These are phyloP conservation scores for Conchocele bisecta DNA, from an alignment of 2,888 invertebrate genomes.

Conservation along the genomic window DNA sequence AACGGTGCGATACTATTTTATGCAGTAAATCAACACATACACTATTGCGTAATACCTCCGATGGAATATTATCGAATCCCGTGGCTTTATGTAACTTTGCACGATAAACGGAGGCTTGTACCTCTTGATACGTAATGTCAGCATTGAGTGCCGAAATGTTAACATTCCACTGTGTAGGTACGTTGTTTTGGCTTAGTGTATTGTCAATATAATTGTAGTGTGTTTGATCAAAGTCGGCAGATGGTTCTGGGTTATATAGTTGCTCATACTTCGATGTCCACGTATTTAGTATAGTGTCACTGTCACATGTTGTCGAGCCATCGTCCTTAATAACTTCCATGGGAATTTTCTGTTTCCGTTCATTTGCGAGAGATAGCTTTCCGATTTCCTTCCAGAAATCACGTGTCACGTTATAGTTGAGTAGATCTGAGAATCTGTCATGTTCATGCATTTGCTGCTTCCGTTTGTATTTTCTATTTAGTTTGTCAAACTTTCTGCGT, in stretches of 20 bases:
- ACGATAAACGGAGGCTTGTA: background rate
- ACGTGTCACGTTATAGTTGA: background rate
- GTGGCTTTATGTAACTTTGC: too few species aligned
- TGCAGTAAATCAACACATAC: background rate
- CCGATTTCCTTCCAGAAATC: constrained; percentile 7
- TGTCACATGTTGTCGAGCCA: background rate
- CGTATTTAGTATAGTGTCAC: background rate
- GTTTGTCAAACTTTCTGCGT: background rate
- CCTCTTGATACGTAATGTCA: background rate
- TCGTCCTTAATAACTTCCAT: background rate
- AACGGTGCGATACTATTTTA: background rate
- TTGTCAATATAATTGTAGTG: background rate
- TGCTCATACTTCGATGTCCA: background rate
- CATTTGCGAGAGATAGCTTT: background rate
- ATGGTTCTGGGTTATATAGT: background rate
- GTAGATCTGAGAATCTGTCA: background rate
- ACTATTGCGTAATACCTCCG: background rate
- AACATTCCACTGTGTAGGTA: background rate
- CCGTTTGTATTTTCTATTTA: constrained; percentile 2
- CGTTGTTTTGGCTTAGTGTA: background rate
- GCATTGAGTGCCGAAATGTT: background rate
- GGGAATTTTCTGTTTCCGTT: background rate
- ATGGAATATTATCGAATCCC: too few species aligned
- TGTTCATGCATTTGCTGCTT: background rate
- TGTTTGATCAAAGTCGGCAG: background rate